Conservation (phyloP, 2,113 vertebrate species). For the Coregonus clupeaformis region DNA sequence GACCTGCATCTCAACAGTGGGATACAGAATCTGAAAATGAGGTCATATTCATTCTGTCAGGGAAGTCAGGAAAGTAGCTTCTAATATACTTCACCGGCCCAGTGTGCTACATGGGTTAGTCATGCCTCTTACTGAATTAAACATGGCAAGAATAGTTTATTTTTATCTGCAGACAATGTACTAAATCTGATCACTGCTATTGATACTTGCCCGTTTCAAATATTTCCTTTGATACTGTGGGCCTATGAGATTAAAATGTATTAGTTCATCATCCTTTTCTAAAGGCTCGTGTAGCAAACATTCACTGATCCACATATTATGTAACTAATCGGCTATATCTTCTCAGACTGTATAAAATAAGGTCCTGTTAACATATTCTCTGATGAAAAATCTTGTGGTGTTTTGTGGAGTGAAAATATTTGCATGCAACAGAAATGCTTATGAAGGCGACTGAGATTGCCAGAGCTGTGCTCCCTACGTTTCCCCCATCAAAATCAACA, state of each 20-base stretch:
- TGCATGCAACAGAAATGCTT: too few species aligned
- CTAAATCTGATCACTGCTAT: constrained; percentile 67
- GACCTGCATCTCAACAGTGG: constrained; percentile 2
- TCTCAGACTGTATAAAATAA: not conserved
- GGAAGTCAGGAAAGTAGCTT: constrained; percentile 34
- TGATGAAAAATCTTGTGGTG: too few species aligned
- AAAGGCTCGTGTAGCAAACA: constrained; percentile 33
- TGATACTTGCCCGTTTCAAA: constrained; percentile 58
- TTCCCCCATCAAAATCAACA: too few species aligned
- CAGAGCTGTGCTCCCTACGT: too few species aligned
- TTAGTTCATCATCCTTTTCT: constrained; percentile 53
- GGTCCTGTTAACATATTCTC: too few species aligned
- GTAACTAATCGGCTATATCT: not conserved
- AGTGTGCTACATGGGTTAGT: constrained; percentile 61
- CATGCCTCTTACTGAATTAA: constrained; percentile 68
- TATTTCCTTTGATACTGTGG: constrained; percentile 60
- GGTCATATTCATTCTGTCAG: constrained; percentile 37
- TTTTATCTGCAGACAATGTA: constrained; percentile 68
- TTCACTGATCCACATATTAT: not conserved
- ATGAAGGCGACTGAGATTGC: too few species aligned
- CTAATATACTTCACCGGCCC: constrained; percentile 49
- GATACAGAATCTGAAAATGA: constrained; percentile 25
- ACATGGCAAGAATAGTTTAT: constrained; percentile 61
- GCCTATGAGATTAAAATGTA: constrained; percentile 56
- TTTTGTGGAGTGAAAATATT: too few species aligned